Evolutionary conservation across 2,113 vertebrate species (phyloP).

Genomic region (Otus sunia): DNA sequence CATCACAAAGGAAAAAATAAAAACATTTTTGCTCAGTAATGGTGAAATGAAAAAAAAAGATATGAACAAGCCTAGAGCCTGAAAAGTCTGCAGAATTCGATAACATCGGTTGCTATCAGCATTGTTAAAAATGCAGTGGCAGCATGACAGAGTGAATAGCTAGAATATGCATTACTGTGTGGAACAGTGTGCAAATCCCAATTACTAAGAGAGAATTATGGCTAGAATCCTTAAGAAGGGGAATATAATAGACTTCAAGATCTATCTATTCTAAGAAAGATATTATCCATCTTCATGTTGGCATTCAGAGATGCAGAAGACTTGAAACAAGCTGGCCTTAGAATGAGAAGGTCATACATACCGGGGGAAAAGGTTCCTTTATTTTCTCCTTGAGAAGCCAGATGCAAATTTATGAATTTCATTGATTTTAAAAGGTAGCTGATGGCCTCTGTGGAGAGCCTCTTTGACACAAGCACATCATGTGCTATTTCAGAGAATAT

Average conservation of each 20-base stretch:
- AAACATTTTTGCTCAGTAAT: slow-evolving; percentile 11
- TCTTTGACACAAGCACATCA: slow-evolving; percentile 64
- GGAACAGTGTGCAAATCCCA: slow-evolving; percentile 22
- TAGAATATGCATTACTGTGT: background rate
- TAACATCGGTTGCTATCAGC: slow-evolving; percentile 20
- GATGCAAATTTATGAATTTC: slow-evolving; percentile 57
- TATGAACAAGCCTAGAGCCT: background rate
- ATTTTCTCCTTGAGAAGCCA: slow-evolving; percentile 61
- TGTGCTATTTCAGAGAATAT: slow-evolving; percentile 60
- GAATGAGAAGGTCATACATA: slow-evolving; percentile 27
- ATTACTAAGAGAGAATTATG: slow-evolving; percentile 27
- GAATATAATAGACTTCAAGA: slow-evolving; percentile 35
- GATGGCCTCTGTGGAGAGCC: slow-evolving; percentile 53
- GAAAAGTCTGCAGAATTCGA: slow-evolving; percentile 16
- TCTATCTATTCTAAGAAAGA: slow-evolving; percentile 30
- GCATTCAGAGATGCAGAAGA: slow-evolving; percentile 24
- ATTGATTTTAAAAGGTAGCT: slow-evolving; percentile 64
- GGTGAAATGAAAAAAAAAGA: background rate
- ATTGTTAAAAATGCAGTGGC: slow-evolving; percentile 31
- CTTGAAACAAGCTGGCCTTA: slow-evolving; percentile 39
- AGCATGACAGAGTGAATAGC: slow-evolving; percentile 15
- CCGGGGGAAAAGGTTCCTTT: background rate
- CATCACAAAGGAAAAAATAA: slow-evolving; percentile 30
- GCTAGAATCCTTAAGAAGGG: background rate
- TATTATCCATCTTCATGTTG: background rate